These are phyloP conservation scores for Trisateles emortualis DNA, from an alignment of 2,888 invertebrate species.

Conservation along the genomic window DNA sequence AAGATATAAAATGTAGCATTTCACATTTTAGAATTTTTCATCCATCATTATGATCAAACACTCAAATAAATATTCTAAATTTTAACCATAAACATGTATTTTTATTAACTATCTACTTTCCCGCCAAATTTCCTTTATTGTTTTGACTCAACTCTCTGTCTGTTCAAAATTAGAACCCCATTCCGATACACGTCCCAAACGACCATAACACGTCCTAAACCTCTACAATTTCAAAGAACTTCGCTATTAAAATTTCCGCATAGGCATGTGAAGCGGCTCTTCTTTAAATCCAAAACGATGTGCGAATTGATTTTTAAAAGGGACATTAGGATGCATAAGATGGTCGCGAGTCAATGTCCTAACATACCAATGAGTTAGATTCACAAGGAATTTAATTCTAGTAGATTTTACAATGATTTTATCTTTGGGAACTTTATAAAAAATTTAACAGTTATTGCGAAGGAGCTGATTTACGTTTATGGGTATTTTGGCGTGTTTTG, in stretches of 20 bases:
- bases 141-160: too few species aligned
- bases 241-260: conserved; percentile 14
- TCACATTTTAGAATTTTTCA: too few species aligned
- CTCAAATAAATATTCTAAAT: too few species aligned
- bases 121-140: too few species aligned
- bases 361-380: conserved; percentile 45
- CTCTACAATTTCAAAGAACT: conserved; percentile 24
- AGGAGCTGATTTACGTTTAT: conserved; percentile 13
- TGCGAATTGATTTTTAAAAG: conserved; percentile 49
- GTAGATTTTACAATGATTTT: conserved; percentile 13
- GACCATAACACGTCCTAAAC: neutral
- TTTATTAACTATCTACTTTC: too few species aligned
- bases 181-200: too few species aligned
- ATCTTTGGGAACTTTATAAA: conserved; percentile 17
- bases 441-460: conserved; percentile 23
- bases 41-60: too few species aligned
- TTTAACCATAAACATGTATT: too few species aligned
- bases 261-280: conserved; percentile 21
- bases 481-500: conserved; percentile 16
- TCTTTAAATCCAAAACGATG: conserved; percentile 31
- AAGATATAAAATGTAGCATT: too few species aligned
- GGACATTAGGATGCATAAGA: conserved; percentile 44
- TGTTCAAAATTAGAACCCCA: too few species aligned
- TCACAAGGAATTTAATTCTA: conserved; percentile 16
- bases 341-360: conserved; percentile 18